These are phyloP conservation scores for Trachemys scripta DNA, from an alignment of 2,113 vertebrate species.

Conservation along the genomic window DNA sequence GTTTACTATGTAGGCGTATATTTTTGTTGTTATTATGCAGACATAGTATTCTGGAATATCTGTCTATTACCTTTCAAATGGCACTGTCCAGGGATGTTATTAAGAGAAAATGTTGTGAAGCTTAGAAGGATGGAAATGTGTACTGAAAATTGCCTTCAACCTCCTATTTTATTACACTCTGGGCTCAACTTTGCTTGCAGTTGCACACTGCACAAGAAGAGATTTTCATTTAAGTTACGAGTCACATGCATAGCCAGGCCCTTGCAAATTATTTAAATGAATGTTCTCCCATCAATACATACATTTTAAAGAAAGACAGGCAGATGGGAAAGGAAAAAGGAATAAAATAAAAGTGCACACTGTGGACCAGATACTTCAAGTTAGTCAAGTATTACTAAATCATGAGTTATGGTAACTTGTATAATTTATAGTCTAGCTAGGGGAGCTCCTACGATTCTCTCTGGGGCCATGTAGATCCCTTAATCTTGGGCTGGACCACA, in stretches of 20 bases:
- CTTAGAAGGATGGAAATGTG: not conserved
- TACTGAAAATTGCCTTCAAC: not conserved
- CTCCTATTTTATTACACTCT: not conserved
- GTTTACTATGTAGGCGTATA: not conserved
- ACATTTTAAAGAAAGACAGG: not conserved
- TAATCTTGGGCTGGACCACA: not conserved
- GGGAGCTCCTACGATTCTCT: not conserved
- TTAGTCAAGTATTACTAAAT: not conserved
- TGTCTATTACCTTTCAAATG: not conserved
- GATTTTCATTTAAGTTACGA: not conserved
- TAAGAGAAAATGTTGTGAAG: not conserved
- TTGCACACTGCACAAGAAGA: fast-evolving
- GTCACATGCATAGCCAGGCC: fast-evolving
- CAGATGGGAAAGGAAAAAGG: not conserved
- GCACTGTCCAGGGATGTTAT: not conserved
- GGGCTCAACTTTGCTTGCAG: not conserved
- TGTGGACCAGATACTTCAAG: not conserved
- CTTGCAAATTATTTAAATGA: not conserved
- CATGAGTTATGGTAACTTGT: not conserved
- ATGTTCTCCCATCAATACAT: fast-evolving
- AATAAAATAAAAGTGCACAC: not conserved
- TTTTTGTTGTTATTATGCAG: not conserved
- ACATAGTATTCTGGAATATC: not conserved
- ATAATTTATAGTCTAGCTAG: not conserved
- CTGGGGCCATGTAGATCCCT: not conserved